Conservation (phyloP, 2,888 invertebrate species). For the Mechanitis messenoides region DNA sequence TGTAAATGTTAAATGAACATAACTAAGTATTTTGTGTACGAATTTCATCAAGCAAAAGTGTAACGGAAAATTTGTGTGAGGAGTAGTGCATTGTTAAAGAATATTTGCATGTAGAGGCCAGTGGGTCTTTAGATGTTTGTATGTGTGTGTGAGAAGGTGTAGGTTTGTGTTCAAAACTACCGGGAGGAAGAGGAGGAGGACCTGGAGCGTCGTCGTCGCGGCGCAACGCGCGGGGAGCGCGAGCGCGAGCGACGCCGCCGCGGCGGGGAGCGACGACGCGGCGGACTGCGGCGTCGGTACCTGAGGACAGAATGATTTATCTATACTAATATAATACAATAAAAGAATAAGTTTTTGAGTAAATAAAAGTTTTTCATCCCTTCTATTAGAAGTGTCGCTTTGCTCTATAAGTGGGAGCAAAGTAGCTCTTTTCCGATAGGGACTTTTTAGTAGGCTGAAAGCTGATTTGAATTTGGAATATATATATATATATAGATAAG, state of each 20-base stretch:
- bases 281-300: slow-evolving; percentile 73
- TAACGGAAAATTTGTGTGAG: not conserved
- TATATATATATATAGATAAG: not conserved
- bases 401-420: too few relatives aligned
- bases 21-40: too few relatives aligned
- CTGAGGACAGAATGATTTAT: slow-evolving; percentile 33
- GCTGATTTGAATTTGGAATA: too few relatives aligned
- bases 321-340: too few relatives aligned
- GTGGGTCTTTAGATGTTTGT: slow-evolving; percentile 11
- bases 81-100: not conserved
- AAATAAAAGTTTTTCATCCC: too few relatives aligned
- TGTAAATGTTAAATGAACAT: not conserved
- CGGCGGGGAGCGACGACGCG: slow-evolving; percentile 76
- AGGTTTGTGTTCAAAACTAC: slow-evolving; percentile 46
- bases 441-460: too few relatives aligned
- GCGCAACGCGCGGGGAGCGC: slow-evolving; percentile 78
- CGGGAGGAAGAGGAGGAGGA: slow-evolving; percentile 86
- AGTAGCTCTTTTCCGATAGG: too few relatives aligned
- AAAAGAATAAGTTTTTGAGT: too few relatives aligned
- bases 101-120: slow-evolving; percentile 10
- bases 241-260: slow-evolving; percentile 78
- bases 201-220: slow-evolving; percentile 82
- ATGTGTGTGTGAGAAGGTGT: slow-evolving; percentile 28
- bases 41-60: not conserved
- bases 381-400: too few relatives aligned